Base-by-base conservation (phyloP, 2,113 vertebrate species). In the Etia nguti region DNA sequence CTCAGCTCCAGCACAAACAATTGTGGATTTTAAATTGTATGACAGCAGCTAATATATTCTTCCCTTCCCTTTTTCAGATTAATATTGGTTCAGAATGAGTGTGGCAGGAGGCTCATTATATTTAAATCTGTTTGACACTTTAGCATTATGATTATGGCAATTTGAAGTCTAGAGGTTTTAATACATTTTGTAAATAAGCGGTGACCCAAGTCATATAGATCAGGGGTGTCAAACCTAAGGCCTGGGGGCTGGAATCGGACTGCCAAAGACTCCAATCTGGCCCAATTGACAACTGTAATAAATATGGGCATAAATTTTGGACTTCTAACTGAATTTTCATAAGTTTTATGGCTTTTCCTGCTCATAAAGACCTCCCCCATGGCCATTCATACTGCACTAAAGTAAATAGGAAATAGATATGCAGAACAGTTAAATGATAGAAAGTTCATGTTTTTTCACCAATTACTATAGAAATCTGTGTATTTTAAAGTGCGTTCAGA, bases 1-100 rank as follows among this genome's bases (percentile, higher is more conserved):
- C 82, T 81, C 26, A 79, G 82, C 77, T 89, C 85, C 81, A 85
- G 57, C 84, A 84, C 56, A 89, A 88, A 84, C 70, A 70, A 82
- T 92, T 75, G 81, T 36, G 57, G 59, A 68, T 81, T 88, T 91
- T 56, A 81, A 24, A 70, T 80, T 85, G 48, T 85, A 73, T 59
- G 57, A 73, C 18, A 56, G 55, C 3, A 3, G 73, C 46, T 83
- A 54, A 82, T 89, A 52, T 68, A 80, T 81, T 54, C 36, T 79
- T 43, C 16, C 52, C 10, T 52, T 52, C 73, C 20, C 73, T 34
- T 48, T 52, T 52, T 77, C 73, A 52, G 60, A 36, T 38, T 36
- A 18, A 65, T n/a, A 65, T 65, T n/a, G 60, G 20, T 65, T 79
- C 20, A 36, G 26, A 83, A 41, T 26, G 34, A 81, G 43, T 57